Conservation (phyloP, 2,797 vertebrate species). For the Chiloscyllium punctatum region DNA sequence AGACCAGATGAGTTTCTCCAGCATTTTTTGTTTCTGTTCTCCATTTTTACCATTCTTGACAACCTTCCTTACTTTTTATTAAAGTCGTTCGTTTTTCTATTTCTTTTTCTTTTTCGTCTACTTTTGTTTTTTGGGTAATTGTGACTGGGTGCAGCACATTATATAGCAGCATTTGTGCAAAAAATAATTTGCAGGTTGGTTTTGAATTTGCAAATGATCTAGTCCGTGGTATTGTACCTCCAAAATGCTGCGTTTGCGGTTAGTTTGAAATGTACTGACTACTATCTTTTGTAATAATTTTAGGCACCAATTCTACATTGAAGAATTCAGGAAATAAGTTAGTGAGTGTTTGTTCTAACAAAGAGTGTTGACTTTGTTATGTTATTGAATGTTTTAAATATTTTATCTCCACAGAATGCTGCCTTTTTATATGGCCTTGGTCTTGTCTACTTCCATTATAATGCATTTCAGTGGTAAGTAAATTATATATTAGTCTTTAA, state of each 20-base stretch:
- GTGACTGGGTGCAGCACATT: not conserved
- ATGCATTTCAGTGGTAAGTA: slow-evolving; percentile 98
- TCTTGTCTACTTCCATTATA: slow-evolving; percentile 99
- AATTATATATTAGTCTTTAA: slow-evolving; percentile 35
- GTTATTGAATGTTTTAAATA: slow-evolving; percentile 33
- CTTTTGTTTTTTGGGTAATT: not conserved
- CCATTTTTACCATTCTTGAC: not conserved
- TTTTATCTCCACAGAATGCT: slow-evolving; percentile 77
- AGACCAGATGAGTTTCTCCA: too few species aligned
- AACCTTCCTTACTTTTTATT: not conserved
- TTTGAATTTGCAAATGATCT: not conserved
- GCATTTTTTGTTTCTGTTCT: not conserved
- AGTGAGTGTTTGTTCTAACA: not conserved
- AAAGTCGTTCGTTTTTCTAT: not conserved
- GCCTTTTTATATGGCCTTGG: slow-evolving; percentile 98
- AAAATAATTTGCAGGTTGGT: not conserved
- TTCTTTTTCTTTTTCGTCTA: not conserved
- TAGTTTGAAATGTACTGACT: not conserved
- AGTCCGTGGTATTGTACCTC: not conserved
- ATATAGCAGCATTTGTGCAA: too few species aligned
- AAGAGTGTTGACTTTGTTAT: not conserved
- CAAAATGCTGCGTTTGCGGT: not conserved
- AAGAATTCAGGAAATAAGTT: not conserved
- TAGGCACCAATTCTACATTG: not conserved
- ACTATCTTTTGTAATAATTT: not conserved